Percentiles rank a stretch among this genome's conserved stretches.
phyloP scores from a whole-genome alignment of 2,888 invertebrate species.

The Carpatolechia fugitivella region DNA sequence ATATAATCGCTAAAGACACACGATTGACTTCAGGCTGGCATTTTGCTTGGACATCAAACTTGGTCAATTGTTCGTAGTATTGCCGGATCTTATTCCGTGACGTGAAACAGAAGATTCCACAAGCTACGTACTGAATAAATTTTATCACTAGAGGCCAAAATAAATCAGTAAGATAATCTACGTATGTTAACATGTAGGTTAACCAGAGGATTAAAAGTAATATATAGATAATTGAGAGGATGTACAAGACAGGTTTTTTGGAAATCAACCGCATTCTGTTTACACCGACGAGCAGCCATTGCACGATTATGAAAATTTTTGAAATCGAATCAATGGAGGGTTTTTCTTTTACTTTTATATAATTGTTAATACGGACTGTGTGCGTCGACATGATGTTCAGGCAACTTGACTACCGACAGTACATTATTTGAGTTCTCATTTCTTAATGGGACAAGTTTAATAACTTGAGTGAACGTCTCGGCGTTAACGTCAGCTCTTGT shows the following conservation, averaged over 20 bases:
- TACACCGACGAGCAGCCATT: constrained; percentile 20
- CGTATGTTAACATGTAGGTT: neutral
- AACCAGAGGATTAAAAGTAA: neutral
- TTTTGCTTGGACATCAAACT: constrained; percentile 1
- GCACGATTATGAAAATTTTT: constrained; percentile 21
- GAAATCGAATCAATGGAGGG: constrained; percentile 12
- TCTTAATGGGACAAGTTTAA: neutral
- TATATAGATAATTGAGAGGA: neutral
- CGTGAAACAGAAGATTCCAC: constrained; percentile 15
- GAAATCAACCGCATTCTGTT: constrained; percentile 25
- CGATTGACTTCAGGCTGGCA: constrained; percentile 1
- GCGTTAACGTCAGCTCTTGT: neutral
- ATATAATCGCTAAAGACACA: neutral
- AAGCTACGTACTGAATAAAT: constrained; percentile 18
- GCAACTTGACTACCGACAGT: neutral
- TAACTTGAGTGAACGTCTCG: neutral
- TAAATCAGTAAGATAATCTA: neutral
- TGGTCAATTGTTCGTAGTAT: constrained; percentile 18
- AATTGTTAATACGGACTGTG: neutral
- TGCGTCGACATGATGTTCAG: neutral
- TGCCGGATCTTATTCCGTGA: constrained; percentile 17
- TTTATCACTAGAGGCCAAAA: neutral
- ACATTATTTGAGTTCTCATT: neutral
- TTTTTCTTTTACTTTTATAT: neutral
- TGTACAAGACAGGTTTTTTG: constrained; percentile 9